Base-by-base conservation (phyloP, 2,797 vertebrate genomes). In the Coranthus polyacanthus region DNA sequence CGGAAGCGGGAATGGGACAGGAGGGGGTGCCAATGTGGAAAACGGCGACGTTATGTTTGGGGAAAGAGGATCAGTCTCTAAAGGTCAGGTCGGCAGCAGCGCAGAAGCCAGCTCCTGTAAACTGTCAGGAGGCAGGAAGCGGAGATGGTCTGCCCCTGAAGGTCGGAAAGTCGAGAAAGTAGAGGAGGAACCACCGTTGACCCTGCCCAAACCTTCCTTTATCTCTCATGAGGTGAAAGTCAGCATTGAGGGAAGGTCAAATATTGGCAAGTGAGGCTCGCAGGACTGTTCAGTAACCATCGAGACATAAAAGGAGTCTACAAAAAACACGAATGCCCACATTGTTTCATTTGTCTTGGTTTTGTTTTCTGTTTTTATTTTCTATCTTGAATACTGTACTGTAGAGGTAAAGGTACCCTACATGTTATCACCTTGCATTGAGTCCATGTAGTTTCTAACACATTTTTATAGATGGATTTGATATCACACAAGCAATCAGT, bases 161-260 rank as follows among this genome's bases (percentile, higher is more conserved):
- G 95, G 96, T 75, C 95, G 97, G 24, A 97, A 98, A 93, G 93
- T 98, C 87, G 97, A 98, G 89, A 97, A 95, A 88, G 87, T 91
- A 0, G 97, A 99, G 83, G 96, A 97, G 75, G 98, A 99, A 89
- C 96, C 95, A 15, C 97, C 97, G 56, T 92, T 95, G 94, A 96
- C 95, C 94, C 96, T 98, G 87, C 97, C 97, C 68, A 98, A 96
- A 92, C 96, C 96, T 92, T 96, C 96, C 83, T 98, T 99, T 89
- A 96, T 99, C 93, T 94, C 97, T 93, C 95, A 97, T 83, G 96
- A 98, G 95, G 94, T 99, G 92, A 99, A 99, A 93, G 95, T 98
- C 93, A 97, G 95, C 94, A 98, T 99, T 53, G 98, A 99, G 94
- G 98, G 98, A 92, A 95, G 96, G 90, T 99, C 98, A 65, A 98